A percentile compares a stretch with the other conserved stretches of the same genome.
Conservation (phyloP, 2,113 vertebrate genomes). For the Hippocampus zosterae region DNA sequence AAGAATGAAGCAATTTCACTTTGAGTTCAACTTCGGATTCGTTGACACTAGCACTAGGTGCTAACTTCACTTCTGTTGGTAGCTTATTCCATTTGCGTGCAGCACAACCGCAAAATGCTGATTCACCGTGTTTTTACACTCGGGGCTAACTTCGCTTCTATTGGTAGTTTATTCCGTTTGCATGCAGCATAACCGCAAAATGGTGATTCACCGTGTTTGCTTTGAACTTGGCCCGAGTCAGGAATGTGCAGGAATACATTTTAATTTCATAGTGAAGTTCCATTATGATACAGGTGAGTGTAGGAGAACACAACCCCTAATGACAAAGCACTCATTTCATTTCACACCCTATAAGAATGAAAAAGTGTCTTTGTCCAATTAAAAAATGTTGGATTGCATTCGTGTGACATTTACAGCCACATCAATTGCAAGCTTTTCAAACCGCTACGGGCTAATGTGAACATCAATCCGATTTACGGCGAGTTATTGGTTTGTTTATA, state of each 20-base stretch:
- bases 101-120: no score
- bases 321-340: neutral
- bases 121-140: no score
- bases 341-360: neutral
- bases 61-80: no score
- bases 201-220: no score
- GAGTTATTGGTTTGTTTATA: neutral
- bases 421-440: neutral
- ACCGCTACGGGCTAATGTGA: neutral
- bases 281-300: neutral
- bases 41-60: no score
- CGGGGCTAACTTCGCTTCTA: no score
- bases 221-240: no score
- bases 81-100: no score
- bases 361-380: neutral
- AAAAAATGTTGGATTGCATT: neutral
- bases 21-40: neutral
- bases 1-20: slow-evolving; percentile 1
- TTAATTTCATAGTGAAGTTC: neutral
- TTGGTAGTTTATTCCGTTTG: no score
- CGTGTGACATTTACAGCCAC: neutral
- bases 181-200: no score
- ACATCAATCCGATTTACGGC: neutral
- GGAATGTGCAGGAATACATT: neutral
- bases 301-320: neutral